Base-by-base conservation (phyloP, 1,140 invertebrate genomes). In the Oryzaephilus surinamensis region DNA sequence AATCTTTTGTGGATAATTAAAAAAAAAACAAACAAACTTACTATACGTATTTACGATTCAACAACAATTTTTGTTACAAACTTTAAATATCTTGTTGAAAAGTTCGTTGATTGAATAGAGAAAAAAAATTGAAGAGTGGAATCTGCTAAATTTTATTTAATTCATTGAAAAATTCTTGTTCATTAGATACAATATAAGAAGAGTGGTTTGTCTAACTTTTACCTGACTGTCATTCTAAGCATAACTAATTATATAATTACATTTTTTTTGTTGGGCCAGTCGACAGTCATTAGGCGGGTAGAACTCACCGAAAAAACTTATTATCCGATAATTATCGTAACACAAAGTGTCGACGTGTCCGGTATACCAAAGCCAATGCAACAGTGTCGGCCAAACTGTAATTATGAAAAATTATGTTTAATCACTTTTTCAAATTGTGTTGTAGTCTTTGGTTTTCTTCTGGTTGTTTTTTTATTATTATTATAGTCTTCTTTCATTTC, bases 161-260 rank as follows among this genome's bases (percentile, higher is more conserved):
- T 39, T 40, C 40, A 39, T 46, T 40, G 38, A 47, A 47, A 47
- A 47, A 42, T 41, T 38, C 28, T 36, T 37, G 38, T 48, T 48
- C 49, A 46, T 51, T 51, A 48, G 32, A 17, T 34, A 45, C 35
- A 41, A 50, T 43, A 46, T 53, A 46, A 51, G 45, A 45, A 48
- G 50, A 50, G n/a, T n/a, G n/a, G n/a, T 45, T 48, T 43, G 46
- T 46, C 52, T 52, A 43, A 49, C 51, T 50, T 51, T 42, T 52
- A 53, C 50, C 48, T 55, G 48, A 50, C 50, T 55, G 52, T 55
- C 50, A 53, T 52, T 57, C 45, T 51, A 51, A 55, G 51, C 53
- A 58, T 58, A 54, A 51, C 54, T 58, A 58, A 58, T 58, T 58
- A 53, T 48, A 58, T 55, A 58, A 58, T 58, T 58, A 54, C 35